Conservation (phyloP, 2,113 vertebrate species). For the Petrocephalus zakoni region DNA sequence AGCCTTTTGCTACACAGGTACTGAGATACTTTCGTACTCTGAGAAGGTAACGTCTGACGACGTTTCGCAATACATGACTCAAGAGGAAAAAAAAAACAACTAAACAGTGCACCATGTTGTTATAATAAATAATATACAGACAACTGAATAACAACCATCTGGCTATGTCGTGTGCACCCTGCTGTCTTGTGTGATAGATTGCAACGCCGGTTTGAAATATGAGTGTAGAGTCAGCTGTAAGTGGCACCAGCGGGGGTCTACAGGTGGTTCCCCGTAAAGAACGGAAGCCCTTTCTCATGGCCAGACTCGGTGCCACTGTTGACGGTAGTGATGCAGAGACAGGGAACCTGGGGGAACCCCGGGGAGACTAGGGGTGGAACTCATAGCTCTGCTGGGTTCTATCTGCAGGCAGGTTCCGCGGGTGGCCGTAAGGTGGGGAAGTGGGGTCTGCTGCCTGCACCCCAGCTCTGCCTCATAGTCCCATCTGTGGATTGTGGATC, state of each 20-base stretch:
- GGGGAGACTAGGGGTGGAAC: neutral
- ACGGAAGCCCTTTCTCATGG: neutral
- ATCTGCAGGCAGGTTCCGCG: neutral
- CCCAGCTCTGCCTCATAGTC: neutral
- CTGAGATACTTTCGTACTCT: too few species aligned
- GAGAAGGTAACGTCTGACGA: neutral
- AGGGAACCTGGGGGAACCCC: neutral
- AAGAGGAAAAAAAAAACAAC: neutral
- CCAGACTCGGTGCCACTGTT: neutral
- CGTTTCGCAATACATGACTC: neutral
- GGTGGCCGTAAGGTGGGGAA: neutral
- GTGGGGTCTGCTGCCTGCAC: neutral
- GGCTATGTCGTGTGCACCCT: neutral
- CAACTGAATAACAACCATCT: neutral
- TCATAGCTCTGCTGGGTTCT: neutral
- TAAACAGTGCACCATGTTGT: neutral
- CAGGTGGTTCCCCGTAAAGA: neutral
- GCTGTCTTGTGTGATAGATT: neutral
- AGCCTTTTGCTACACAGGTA: neutral
- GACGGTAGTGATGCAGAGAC: neutral
- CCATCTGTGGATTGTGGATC: neutral
- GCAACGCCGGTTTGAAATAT: neutral
- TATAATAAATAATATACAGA: neutral
- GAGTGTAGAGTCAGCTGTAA: neutral
- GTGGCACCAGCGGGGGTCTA: neutral